Percentiles rank a stretch among this genome's conserved stretches.
Conservation (phyloP, 2,888 invertebrate species). For the Petrolisthes manimaculis region DNA sequence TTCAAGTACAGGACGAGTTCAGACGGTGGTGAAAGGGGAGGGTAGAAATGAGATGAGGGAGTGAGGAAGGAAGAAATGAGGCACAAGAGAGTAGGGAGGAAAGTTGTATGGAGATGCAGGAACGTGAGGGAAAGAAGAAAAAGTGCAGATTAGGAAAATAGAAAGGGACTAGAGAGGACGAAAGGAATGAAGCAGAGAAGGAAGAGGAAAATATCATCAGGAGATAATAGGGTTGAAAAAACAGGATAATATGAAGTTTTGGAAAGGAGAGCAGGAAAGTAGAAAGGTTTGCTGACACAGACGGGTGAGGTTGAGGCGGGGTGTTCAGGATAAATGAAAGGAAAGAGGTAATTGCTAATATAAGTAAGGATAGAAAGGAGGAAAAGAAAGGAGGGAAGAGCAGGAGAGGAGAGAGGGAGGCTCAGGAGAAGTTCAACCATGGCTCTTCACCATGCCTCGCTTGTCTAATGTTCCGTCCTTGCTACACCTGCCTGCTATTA, state of each 20-base stretch:
- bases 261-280: neutral
- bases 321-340: neutral
- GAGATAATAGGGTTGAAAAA: neutral
- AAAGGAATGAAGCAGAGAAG: neutral
- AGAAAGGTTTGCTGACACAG: neutral
- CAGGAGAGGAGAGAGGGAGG: neutral
- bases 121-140: neutral
- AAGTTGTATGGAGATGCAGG: neutral
- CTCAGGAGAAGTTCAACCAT: neutral
- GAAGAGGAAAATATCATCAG: neutral
- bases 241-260: neutral
- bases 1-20: neutral
- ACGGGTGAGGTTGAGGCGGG: neutral
- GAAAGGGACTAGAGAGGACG: neutral
- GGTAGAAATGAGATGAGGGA: constrained; percentile 4
- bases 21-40: neutral
- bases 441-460: neutral
- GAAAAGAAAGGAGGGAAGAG: neutral
- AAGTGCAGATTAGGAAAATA: neutral
- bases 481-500: neutral
- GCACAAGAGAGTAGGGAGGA: neutral
- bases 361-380: neutral
- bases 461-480: neutral
- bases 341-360: neutral
- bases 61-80: neutral